Percentiles rank a stretch among this genome's conserved stretches.
These are phyloP conservation scores for Drosophila grimshawi DNA, from an alignment of 1,140 invertebrate genomes.

Conservation along the genomic window DNA sequence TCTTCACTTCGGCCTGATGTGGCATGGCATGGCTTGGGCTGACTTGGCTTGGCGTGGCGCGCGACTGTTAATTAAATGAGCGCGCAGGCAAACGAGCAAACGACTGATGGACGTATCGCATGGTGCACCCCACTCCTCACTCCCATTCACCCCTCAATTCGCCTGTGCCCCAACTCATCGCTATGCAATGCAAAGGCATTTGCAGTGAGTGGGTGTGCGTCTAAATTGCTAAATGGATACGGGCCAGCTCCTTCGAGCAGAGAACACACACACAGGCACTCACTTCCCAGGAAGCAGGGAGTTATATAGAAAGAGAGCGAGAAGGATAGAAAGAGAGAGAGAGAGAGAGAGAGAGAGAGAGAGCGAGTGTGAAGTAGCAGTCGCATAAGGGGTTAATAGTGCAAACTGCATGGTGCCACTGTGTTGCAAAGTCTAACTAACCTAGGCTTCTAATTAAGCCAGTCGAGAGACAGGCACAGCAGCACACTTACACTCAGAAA, in stretches of 20 bases:
- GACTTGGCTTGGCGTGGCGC: constrained; percentile 66
- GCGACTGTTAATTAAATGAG: constrained; percentile 83
- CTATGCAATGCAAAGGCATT: constrained; percentile 14
- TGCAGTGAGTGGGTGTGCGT: constrained; percentile 76
- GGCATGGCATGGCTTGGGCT: constrained; percentile 1
- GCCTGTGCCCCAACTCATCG: not conserved
- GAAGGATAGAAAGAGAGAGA: not conserved
- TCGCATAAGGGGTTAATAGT: constrained; percentile 79
- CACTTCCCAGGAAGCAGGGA: constrained; percentile 12
- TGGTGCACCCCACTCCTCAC: constrained; percentile 17
- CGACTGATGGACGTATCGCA: constrained; percentile 78
- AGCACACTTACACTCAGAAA: not conserved
- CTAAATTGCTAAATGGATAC: constrained; percentile 84
- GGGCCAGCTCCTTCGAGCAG: constrained; percentile 31
- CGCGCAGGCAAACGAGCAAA: constrained; percentile 82
- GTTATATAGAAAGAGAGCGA: not conserved
- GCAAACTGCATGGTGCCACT: constrained; percentile 61
- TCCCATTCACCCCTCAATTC: too few relatives aligned
- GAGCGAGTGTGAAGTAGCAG: constrained; percentile 44
- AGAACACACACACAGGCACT: constrained; percentile 72
- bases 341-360: constrained; percentile 6
- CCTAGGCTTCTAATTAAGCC: constrained; percentile 78
- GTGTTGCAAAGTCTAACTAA: constrained; percentile 71
- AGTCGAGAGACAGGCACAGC: constrained; percentile 12
- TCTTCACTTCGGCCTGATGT: not conserved